phyloP scores from a whole-genome alignment of 2,797 vertebrate species.

The Myotis findleyi region DNA sequence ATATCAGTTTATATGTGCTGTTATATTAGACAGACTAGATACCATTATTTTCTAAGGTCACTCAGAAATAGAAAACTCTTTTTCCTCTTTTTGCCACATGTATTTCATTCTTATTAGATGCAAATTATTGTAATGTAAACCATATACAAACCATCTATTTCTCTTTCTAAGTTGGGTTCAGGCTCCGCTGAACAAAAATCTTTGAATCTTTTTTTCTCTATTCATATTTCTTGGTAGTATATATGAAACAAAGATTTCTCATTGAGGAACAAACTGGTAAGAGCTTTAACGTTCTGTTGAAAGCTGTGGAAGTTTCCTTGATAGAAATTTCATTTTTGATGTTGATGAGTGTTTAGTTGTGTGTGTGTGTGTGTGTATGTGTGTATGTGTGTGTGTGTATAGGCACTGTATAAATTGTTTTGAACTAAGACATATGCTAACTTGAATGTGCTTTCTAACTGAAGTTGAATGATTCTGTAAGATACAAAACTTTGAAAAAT shows the following conservation, averaged over 20 bases:
- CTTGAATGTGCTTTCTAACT: conserved; percentile 68
- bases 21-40: conserved; percentile 23
- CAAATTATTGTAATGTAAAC: conserved; percentile 55
- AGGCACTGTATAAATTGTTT: conserved; percentile 47
- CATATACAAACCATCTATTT: conserved; percentile 13
- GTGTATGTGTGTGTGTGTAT: not conserved
- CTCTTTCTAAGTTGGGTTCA: conserved; percentile 58
- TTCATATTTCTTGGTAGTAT: conserved; percentile 54
- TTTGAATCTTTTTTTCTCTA: conserved; percentile 52
- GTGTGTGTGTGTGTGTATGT: not conserved
- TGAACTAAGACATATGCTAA: conserved; percentile 53
- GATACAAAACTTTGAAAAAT: conserved; percentile 73
- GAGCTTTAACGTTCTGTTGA: conserved; percentile 45
- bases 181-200: conserved; percentile 58
- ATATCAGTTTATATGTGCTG: not conserved
- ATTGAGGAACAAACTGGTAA: conserved; percentile 36
- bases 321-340: conserved; percentile 67
- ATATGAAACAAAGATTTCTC: conserved; percentile 55
- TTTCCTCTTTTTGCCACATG: not conserved
- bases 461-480: conserved; percentile 74
- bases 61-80: not conserved
- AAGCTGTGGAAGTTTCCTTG: conserved; percentile 42
- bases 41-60: conserved; percentile 53
- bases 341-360: conserved; percentile 14
- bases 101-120: conserved; percentile 65